These are phyloP conservation scores for Andrena minutula DNA, from an alignment of 2,888 invertebrate genomes.

Conservation along the genomic window DNA sequence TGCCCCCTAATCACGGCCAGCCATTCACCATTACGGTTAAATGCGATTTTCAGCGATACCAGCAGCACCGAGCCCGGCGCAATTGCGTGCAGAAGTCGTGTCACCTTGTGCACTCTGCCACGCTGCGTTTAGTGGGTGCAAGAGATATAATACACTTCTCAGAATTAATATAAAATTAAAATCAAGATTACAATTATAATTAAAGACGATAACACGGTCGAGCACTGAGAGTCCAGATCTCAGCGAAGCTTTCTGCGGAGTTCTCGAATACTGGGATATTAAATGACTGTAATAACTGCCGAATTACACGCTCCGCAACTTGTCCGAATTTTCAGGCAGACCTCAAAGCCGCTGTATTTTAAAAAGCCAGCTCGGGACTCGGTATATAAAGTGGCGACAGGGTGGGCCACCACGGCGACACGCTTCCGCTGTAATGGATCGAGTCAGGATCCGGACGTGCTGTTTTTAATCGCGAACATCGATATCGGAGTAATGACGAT, in stretches of 20 bases:
- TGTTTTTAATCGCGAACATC: constrained; percentile 23
- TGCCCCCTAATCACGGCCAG: constrained; percentile 81
- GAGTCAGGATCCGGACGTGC: constrained; percentile 11
- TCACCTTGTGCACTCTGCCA: constrained; percentile 49
- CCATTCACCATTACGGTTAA: constrained; percentile 81
- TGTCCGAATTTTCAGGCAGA: too few relatives aligned
- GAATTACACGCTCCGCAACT: background rate
- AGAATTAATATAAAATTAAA: background rate
- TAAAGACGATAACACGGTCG: too few relatives aligned
- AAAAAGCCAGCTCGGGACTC: background rate
- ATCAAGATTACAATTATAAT: too few relatives aligned
- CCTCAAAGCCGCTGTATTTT: background rate
- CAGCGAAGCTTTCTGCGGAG: too few relatives aligned
- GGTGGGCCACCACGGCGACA: constrained; percentile 28
- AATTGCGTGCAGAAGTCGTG: constrained; percentile 50
- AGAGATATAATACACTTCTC: background rate
- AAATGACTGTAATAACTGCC: background rate
- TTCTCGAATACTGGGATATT: background rate
- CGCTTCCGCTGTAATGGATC: constrained; percentile 40
- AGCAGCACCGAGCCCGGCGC: constrained; percentile 25
- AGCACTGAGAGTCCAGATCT: too few relatives aligned
- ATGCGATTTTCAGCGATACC: constrained; percentile 80
- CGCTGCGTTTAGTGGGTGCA: background rate
- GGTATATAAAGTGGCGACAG: background rate
- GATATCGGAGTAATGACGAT: constrained; percentile 47